Conservation (phyloP, 2,797 vertebrate genomes). For the Hemitrygon akajei region DNA sequence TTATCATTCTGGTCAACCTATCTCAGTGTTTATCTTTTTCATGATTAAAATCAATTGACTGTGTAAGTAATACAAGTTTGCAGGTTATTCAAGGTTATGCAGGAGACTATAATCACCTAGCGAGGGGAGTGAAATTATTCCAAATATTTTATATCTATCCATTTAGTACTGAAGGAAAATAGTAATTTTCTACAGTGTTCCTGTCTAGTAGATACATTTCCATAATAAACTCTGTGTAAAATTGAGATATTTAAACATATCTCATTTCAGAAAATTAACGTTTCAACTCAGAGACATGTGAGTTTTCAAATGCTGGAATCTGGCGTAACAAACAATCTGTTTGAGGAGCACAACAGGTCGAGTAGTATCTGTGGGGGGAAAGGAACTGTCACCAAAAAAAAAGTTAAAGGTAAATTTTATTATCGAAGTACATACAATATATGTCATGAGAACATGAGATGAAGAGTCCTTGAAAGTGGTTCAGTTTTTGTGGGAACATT, state of each 20-base stretch:
- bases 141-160: background rate
- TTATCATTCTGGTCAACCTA: background rate
- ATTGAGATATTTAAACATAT: background rate
- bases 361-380: no score
- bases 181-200: background rate
- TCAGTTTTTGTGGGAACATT: no score
- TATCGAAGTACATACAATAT: no score
- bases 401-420: no score
- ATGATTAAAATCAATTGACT: background rate
- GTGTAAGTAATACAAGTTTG: background rate
- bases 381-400: no score
- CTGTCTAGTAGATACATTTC: background rate
- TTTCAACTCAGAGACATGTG: background rate
- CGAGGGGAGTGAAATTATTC: background rate
- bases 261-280: background rate
- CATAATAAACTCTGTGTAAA: background rate
- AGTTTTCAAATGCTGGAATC: no score
- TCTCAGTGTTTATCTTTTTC: background rate
- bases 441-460: no score
- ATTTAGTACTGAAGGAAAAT: background rate
- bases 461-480: no score
- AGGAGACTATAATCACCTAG: background rate
- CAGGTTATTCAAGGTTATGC: conserved; percentile 4
- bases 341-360: no score
- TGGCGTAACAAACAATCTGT: no score